Evolutionary conservation across 1,140 invertebrate genomes (phyloP).

Genomic region (Pseudomyrmex cubaensis): DNA sequence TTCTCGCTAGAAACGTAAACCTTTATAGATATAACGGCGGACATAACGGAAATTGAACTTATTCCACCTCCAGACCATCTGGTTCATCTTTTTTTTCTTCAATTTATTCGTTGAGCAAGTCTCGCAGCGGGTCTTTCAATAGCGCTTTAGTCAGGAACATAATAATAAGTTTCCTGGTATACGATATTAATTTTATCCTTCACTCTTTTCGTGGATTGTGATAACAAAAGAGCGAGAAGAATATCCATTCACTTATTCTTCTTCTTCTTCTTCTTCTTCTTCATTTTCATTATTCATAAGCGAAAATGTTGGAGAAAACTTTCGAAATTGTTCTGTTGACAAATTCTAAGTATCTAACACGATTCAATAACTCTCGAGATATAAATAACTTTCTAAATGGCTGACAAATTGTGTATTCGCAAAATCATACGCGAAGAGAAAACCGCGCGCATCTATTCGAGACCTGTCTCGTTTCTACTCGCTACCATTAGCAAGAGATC

Average conservation of each 20-base stretch:
- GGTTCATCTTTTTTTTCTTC: slow-evolving; percentile 6
- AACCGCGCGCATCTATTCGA: background rate
- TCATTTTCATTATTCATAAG: too few species aligned
- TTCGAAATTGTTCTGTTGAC: background rate
- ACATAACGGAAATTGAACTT: slow-evolving; percentile 41
- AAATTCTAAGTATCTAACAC: background rate
- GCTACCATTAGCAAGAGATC: background rate
- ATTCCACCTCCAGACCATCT: background rate
- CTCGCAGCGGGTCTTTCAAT: background rate
- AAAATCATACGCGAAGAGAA: background rate
- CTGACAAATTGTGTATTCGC: slow-evolving; percentile 1
- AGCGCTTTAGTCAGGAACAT: background rate
- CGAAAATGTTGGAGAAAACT: background rate
- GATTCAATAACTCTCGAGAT: background rate
- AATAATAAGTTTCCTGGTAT: slow-evolving; percentile 19
- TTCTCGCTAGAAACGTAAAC: slow-evolving; percentile 9
- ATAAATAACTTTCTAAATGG: background rate
- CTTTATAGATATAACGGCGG: slow-evolving; percentile 12
- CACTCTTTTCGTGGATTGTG: background rate
- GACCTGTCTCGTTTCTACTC: background rate
- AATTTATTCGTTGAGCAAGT: slow-evolving; percentile 19
- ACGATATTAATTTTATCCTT: slow-evolving; percentile 21
- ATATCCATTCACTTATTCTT: background rate
- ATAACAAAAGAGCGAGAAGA: background rate
- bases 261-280: background rate